Base-by-base conservation (phyloP, 2,797 vertebrate genomes). In the Epinephelus coioides region DNA sequence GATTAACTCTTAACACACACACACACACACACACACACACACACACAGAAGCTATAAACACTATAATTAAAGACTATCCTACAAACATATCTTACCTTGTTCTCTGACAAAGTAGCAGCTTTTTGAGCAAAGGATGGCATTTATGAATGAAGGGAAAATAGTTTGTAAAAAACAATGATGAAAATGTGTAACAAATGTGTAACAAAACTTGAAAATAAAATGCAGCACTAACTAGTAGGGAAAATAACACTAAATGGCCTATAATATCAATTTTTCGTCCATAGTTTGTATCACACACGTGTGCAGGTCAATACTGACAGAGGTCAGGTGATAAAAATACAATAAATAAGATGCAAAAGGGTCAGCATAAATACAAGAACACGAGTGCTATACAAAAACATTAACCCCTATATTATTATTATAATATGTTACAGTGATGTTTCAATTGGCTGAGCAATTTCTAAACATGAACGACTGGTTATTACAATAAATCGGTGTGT, bases 51-150 rank as follows among this genome's bases (percentile, higher is more conserved):
- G n/a, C 61, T 76, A 73, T 65, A 79, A 75, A 78, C 73, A 82
- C 61, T 60, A 71, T 51, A 18, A 71, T 30, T 62, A 69, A 60
- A 21, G 9, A 66, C 54, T 82, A 74, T 72, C 83, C 60, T 46
- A 79, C 21, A 69, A 15, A 64, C 1, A 1, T 25, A 9, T 82
- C 93, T 61, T 95, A 96, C 95, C 95, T 95, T 88, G 23, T 89
- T 89, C 81, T 92, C 93, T 86, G 89, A 82, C 49, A 90, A 76
- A 53, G 84, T 65, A 77, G 79, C 76, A 83, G 81, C 81, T 82
- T 87, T 85, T 81, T 43, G 34, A 68, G 63, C n/a, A 85, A 51
- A 21, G 0, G 34, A 68, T 6, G 60, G 34, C 38, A 34, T 34
- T 34, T 34, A 34, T 34, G 44, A 50, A 74, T 44, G 23, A 34